A percentile compares a stretch with the other conserved stretches of the same genome.
phyloP scores from a whole-genome alignment of 2,797 vertebrate species.

The Phataginus tetradactyla region DNA sequence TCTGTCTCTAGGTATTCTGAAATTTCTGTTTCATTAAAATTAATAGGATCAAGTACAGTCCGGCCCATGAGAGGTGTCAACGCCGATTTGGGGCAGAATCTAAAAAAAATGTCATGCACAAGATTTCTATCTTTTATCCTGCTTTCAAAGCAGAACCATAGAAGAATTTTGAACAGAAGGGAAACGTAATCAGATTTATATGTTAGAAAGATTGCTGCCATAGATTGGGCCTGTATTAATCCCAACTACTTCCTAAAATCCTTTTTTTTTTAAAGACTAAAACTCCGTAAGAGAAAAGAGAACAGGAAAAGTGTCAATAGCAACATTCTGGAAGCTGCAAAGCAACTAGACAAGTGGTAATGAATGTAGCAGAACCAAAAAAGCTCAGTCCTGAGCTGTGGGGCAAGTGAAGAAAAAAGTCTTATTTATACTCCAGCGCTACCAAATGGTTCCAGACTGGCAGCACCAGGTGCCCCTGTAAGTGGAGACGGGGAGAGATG shows the following conservation, averaged over 20 bases:
- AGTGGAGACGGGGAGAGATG: not conserved
- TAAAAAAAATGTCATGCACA: not conserved
- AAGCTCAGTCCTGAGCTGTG: not conserved
- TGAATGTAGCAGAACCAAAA: not conserved
- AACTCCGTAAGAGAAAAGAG: not conserved
- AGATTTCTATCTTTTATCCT: not conserved
- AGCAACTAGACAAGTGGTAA: not conserved
- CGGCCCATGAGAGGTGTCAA: not conserved
- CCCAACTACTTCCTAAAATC: not conserved
- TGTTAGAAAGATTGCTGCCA: not conserved
- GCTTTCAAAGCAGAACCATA: not conserved
- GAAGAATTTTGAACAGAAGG: not conserved
- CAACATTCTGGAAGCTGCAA: not conserved
- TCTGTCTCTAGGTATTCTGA: not conserved
- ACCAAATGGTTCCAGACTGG: not conserved
- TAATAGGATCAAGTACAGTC: not conserved
- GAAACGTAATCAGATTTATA: not conserved
- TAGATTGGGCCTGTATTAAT: not conserved
- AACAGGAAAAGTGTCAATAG: not conserved
- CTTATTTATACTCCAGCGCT: not conserved
- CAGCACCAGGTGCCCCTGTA: not conserved
- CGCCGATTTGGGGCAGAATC: not conserved
- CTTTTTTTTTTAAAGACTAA: not conserved
- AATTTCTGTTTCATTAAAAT: slow-evolving; percentile 41
- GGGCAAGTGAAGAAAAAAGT: not conserved